These are phyloP conservation scores for Serinus canaria DNA, from an alignment of 2,113 vertebrate genomes.

Conservation along the genomic window DNA sequence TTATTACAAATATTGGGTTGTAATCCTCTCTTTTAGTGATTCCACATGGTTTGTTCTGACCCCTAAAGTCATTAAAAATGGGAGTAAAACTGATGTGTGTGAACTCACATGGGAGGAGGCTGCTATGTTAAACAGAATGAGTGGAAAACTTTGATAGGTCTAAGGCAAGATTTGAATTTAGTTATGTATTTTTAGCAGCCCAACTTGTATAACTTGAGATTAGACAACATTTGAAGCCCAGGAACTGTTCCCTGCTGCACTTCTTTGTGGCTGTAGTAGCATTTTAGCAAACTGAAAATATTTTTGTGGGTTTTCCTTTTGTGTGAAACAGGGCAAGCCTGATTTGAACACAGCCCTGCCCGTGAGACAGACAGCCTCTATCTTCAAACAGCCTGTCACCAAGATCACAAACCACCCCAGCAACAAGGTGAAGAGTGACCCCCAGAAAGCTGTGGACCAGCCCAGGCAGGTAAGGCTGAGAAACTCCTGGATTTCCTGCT, in stretches of 20 bases:
- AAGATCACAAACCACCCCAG: slow-evolving; percentile 98
- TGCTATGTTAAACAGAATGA: neutral
- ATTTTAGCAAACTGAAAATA: neutral
- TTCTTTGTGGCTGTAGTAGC: neutral
- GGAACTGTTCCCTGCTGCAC: neutral
- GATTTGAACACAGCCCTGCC: slow-evolving; percentile 96
- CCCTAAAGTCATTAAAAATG: neutral
- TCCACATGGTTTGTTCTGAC: neutral
- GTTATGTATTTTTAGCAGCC: neutral
- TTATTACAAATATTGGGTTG: neutral
- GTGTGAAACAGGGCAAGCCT: slow-evolving; percentile 85
- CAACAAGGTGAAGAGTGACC: slow-evolving; percentile 98
- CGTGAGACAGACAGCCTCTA: slow-evolving; percentile 95
- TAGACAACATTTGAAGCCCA: neutral
- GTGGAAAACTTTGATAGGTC: neutral
- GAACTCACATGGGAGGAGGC: neutral
- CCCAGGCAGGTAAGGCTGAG: slow-evolving; percentile 86
- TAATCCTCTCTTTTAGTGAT: neutral
- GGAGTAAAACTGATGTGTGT: neutral
- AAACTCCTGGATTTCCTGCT: neutral
- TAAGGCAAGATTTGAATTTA: neutral
- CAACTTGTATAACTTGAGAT: neutral
- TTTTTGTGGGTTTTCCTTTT: neutral
- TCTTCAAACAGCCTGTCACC: slow-evolving; percentile 97
- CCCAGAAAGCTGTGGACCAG: slow-evolving; percentile 98